These are phyloP conservation scores for Diarsia mendica DNA, from an alignment of 2,888 invertebrate genomes.

Conservation along the genomic window DNA sequence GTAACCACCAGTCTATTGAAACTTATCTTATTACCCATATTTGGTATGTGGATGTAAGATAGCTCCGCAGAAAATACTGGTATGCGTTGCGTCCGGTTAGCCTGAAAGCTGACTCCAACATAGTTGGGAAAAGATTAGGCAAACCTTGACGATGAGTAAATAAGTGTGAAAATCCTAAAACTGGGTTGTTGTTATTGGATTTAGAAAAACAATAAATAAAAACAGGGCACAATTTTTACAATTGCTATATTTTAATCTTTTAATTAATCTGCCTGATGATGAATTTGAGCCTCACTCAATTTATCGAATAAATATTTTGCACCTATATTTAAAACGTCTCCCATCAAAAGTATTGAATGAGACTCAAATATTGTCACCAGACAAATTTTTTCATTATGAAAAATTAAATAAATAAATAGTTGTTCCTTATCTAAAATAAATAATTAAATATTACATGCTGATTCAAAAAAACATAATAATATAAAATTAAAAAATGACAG, in stretches of 20 bases:
- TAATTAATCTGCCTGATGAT: constrained; percentile 65
- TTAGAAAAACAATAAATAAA: constrained; percentile 22
- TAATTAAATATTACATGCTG: constrained; percentile 71
- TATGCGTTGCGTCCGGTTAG: too few relatives aligned
- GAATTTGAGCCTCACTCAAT: constrained; percentile 81
- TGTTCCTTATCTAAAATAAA: constrained; percentile 79
- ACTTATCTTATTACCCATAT: too few relatives aligned
- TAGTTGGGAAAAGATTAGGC: too few relatives aligned
- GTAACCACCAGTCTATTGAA: too few relatives aligned
- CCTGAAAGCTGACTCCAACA: too few relatives aligned
- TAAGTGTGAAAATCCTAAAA: neutral
- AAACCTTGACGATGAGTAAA: neutral
- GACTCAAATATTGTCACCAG: constrained; percentile 75
- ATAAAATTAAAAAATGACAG: constrained; percentile 78
- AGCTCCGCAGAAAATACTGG: too few relatives aligned
- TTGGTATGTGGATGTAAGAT: too few relatives aligned
- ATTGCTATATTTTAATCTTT: constrained; percentile 69
- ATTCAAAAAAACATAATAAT: constrained; percentile 77
- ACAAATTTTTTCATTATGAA: constrained; percentile 66
- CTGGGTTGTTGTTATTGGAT: neutral
- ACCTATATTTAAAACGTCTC: constrained; percentile 89
- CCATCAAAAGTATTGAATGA: constrained; percentile 79
- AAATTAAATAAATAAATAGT: constrained; percentile 82
- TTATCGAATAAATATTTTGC: constrained; percentile 85
- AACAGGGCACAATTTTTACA: constrained; percentile 49